phyloP scores from a whole-genome alignment of 2,113 vertebrate genomes.

The Bombycilla garrulus region DNA sequence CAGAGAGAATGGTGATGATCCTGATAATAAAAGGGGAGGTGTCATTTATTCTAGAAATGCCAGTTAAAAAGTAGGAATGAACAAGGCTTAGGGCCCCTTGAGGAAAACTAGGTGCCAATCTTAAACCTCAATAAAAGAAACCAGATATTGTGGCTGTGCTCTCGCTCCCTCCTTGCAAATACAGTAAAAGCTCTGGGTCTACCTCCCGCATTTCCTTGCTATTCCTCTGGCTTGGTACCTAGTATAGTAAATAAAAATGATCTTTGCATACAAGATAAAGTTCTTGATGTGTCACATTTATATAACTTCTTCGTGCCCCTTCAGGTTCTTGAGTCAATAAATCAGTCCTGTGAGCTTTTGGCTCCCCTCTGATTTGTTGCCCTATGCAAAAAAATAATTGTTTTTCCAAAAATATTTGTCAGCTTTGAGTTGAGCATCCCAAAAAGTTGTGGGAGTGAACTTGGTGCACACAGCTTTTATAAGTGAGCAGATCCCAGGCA shows the following conservation, averaged over 20 bases:
- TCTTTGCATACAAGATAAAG: background rate
- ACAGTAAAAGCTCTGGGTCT: background rate
- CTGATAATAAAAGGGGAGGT: background rate
- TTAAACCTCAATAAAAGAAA: background rate
- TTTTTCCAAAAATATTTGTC: background rate
- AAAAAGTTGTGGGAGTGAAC: background rate
- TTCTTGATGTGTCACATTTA: background rate
- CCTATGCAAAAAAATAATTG: background rate
- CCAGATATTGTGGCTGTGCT: background rate
- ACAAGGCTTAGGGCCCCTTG: background rate
- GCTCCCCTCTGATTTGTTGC: background rate
- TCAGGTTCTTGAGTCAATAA: background rate
- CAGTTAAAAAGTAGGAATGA: background rate
- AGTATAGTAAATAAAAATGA: background rate
- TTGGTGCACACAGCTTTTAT: background rate
- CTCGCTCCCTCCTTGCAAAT: background rate
- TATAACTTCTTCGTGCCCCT: background rate
- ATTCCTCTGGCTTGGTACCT: background rate
- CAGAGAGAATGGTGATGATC: background rate
- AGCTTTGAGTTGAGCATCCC: background rate
- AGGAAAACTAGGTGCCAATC: background rate
- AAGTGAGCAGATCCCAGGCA: background rate
- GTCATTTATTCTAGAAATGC: background rate
- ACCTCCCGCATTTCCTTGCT: background rate
- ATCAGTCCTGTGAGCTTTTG: background rate